phyloP scores from a whole-genome alignment of 1,140 invertebrate genomes.

The Meloidogyne floridensis region DNA sequence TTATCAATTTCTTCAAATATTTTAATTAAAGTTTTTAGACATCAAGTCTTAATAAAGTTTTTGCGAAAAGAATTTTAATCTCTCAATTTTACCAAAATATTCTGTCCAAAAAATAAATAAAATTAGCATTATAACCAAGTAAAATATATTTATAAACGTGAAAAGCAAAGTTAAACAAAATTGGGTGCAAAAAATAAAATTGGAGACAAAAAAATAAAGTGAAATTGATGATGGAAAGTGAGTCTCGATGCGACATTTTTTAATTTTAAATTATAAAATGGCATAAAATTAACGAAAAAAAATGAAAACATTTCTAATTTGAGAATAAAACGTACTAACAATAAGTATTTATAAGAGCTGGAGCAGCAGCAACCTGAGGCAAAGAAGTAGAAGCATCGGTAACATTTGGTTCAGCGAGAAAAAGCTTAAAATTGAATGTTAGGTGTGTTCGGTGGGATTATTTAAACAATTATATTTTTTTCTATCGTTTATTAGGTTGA shows the following conservation, averaged over 20 bases:
- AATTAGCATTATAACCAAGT: neutral
- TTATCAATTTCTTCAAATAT: no score
- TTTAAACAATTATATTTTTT: no score
- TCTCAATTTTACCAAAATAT: neutral
- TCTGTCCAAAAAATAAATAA: neutral
- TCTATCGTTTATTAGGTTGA: neutral
- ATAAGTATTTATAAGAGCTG: neutral
- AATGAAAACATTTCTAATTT: neutral
- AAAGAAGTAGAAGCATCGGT: neutral
- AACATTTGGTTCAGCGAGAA: neutral
- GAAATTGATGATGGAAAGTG: neutral
- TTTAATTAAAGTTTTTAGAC: no score
- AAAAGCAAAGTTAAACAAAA: neutral
- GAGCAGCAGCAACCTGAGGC: neutral
- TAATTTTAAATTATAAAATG: neutral
- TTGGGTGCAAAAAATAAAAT: neutral
- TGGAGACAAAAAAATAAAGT: conserved; percentile 15
- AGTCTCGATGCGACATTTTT: conserved; percentile 5
- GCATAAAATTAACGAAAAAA: neutral
- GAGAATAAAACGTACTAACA: neutral
- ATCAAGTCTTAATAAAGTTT: neutral
- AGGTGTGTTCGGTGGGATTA: neutral
- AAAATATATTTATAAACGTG: neutral
- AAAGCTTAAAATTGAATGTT: neutral
- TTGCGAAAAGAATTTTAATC: neutral